phyloP scores from a whole-genome alignment of 2,113 vertebrate species.

The Istiophorus platypterus region DNA sequence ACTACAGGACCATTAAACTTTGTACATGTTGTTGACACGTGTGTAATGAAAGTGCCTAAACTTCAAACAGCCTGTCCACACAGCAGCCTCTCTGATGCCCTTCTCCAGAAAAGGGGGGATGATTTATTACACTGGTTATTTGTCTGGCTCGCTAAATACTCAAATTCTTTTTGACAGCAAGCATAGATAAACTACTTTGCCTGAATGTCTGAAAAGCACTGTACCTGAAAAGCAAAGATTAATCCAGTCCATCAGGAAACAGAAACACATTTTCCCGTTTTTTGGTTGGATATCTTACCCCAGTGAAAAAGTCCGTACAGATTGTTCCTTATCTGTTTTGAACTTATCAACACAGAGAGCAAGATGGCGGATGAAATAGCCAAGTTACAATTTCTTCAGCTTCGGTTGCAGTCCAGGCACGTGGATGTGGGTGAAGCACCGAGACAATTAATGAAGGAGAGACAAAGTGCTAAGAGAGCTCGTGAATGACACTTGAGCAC shows the following conservation, averaged over 20 bases:
- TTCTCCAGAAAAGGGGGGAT: slow-evolving; percentile 63
- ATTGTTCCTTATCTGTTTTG: slow-evolving; percentile 47
- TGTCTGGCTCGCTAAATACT: slow-evolving; percentile 74
- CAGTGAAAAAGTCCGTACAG: slow-evolving; percentile 23
- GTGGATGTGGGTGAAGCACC: slow-evolving; percentile 57
- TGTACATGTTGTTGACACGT: slow-evolving; percentile 77
- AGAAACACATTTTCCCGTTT: slow-evolving; percentile 47
- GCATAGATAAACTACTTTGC: slow-evolving; percentile 70
- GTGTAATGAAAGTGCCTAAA: slow-evolving; percentile 79
- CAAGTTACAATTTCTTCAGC: slow-evolving; percentile 14
- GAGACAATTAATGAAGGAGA: slow-evolving; percentile 77
- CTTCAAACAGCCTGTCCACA: slow-evolving; percentile 71
- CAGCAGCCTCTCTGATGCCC: slow-evolving; percentile 52
- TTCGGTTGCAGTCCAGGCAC: slow-evolving; percentile 67
- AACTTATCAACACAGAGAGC: slow-evolving; percentile 48
- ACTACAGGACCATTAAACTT: slow-evolving; percentile 72
- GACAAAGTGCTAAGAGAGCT: slow-evolving; percentile 76
- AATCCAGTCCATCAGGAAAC: slow-evolving; percentile 74
- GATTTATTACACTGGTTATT: slow-evolving; percentile 79
- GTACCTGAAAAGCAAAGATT: slow-evolving; percentile 78
- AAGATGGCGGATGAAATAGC: slow-evolving; percentile 27
- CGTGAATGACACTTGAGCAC: slow-evolving; percentile 78
- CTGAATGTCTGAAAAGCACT: slow-evolving; percentile 64
- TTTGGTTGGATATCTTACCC: slow-evolving; percentile 32
- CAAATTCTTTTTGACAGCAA: slow-evolving; percentile 72